phyloP scores from a whole-genome alignment of 2,113 vertebrate genomes.

The Actenoides lindsayi region DNA sequence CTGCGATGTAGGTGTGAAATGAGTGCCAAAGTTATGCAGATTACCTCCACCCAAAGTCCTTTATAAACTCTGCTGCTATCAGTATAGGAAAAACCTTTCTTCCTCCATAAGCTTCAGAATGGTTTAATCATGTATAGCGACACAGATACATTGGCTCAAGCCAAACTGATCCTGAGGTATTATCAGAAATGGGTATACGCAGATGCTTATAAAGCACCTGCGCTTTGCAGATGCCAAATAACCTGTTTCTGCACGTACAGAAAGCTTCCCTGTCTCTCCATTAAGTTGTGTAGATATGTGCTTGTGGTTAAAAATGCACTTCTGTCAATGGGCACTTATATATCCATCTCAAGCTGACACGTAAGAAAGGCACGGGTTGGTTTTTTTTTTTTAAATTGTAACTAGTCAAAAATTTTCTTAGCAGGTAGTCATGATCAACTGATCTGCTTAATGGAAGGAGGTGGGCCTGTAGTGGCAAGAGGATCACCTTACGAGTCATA shows the following conservation, averaged over 20 bases:
- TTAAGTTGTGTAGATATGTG: not conserved
- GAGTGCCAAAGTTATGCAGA: not conserved
- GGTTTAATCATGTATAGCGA: not conserved
- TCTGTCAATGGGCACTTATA: not conserved
- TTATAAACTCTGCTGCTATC: not conserved
- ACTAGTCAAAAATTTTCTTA: not conserved
- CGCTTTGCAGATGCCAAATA: not conserved
- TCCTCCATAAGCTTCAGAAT: not conserved
- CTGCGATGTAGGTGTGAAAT: not conserved
- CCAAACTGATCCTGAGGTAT: not conserved
- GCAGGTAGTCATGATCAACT: rapidly evolving
- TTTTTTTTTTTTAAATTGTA: not conserved
- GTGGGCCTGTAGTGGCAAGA: not conserved
- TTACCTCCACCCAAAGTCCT: not conserved
- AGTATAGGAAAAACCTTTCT: not conserved
- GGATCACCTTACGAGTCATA: not conserved
- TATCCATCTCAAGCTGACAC: not conserved
- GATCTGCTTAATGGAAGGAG: not conserved
- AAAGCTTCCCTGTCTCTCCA: not conserved
- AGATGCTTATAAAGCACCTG: not conserved
- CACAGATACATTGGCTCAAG: not conserved
- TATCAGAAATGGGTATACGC: not conserved
- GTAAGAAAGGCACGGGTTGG: not conserved
- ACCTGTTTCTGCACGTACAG: not conserved
- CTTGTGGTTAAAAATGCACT: not conserved